Evolutionary conservation across 2,113 vertebrate genomes (phyloP).

Genomic region (Alethe castanea): DNA sequence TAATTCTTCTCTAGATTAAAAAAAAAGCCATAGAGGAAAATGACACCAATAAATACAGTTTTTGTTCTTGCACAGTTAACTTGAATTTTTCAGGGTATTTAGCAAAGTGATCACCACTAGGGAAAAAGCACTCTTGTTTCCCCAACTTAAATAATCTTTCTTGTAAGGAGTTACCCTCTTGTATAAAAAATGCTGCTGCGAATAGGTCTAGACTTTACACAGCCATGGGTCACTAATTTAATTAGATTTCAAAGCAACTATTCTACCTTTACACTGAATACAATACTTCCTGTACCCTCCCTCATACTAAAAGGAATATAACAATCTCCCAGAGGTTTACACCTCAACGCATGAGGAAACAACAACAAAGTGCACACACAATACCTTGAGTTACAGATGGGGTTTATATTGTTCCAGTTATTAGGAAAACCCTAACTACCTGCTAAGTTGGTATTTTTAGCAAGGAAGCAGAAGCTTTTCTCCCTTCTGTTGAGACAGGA

Average conservation of each 20-base stretch:
- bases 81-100: not conserved
- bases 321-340: constrained; percentile 62
- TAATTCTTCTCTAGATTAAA: not conserved
- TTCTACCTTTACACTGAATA: constrained; percentile 66
- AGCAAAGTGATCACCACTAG: not conserved
- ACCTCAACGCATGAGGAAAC: constrained; percentile 62
- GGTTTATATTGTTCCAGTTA: constrained; percentile 38
- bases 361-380: constrained; percentile 63
- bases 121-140: not conserved
- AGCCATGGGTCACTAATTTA: constrained; percentile 70
- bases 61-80: not conserved
- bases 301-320: constrained; percentile 54
- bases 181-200: constrained; percentile 31
- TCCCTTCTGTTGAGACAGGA: not conserved
- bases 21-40: not conserved
- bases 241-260: constrained; percentile 73
- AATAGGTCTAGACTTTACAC: constrained; percentile 70
- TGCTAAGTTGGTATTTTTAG: constrained; percentile 42
- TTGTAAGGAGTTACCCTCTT: not conserved
- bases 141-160: not conserved
- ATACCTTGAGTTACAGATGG: constrained; percentile 25
- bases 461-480: constrained; percentile 25
- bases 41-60: not conserved
- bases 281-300: constrained; percentile 68
- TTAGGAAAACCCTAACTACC: constrained; percentile 42